Evolutionary conservation across 2,888 invertebrate genomes (phyloP).

Genomic region (Microchrysa polita): DNA sequence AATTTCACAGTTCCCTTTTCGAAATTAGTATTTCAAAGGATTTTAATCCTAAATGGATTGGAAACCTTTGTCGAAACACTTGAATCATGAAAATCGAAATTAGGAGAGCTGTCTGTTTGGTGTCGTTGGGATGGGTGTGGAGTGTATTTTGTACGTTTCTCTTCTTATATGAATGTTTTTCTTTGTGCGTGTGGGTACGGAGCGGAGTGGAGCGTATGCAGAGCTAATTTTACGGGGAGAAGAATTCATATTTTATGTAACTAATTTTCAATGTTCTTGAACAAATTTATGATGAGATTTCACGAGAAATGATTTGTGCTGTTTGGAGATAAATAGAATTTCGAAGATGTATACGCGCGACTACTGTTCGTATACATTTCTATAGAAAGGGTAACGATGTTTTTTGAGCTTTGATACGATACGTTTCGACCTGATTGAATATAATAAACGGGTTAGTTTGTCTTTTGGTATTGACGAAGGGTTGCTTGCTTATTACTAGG

Average conservation of each 20-base stretch:
- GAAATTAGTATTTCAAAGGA: constrained; percentile 42
- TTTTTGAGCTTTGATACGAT: background rate
- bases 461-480: too few relatives aligned
- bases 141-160: background rate
- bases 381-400: background rate
- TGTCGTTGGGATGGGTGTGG: background rate
- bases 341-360: too few relatives aligned
- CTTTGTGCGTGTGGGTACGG: too few relatives aligned
- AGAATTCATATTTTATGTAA: background rate
- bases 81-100: constrained; percentile 42
- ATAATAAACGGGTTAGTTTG: too few relatives aligned
- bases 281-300: constrained; percentile 33
- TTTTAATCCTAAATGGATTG: constrained; percentile 42
- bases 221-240: too few relatives aligned
- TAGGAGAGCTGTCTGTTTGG: constrained; percentile 28
- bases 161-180: too few relatives aligned
- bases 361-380: too few relatives aligned
- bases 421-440: too few relatives aligned
- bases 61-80: constrained; percentile 40
- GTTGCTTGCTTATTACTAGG: too few relatives aligned
- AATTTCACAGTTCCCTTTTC: constrained; percentile 20
- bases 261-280: background rate
- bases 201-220: too few relatives aligned
- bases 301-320: constrained; percentile 23
- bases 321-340: background rate